Evolutionary conservation across 2,113 vertebrate genomes (phyloP).

Genomic region (Amphiprion ocellaris): DNA sequence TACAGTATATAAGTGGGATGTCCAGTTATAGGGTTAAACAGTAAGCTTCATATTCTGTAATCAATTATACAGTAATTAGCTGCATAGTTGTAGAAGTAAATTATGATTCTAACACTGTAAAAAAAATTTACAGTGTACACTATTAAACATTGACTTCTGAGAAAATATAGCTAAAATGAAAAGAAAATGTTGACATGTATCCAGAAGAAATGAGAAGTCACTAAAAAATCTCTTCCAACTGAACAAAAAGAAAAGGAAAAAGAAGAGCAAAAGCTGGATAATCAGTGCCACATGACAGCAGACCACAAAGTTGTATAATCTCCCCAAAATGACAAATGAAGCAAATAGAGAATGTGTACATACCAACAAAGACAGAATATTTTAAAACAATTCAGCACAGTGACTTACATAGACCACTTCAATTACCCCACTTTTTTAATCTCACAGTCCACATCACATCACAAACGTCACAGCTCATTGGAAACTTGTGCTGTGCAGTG

Average conservation of each 20-base stretch:
- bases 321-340: slow-evolving; percentile 41
- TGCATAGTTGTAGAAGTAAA: too few species aligned
- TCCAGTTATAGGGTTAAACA: too few species aligned
- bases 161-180: not conserved
- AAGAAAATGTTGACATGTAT: not conserved
- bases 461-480: slow-evolving; percentile 15
- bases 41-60: too few species aligned
- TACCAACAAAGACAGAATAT: slow-evolving; percentile 1
- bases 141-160: too few species aligned
- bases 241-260: not conserved
- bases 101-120: too few species aligned
- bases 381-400: slow-evolving; percentile 28
- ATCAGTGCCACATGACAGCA: slow-evolving; percentile 34
- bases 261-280: slow-evolving; percentile 2
- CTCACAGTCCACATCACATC: slow-evolving; percentile 20
- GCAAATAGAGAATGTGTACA: slow-evolving; percentile 17
- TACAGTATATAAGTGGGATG: too few species aligned
- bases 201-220: not conserved
- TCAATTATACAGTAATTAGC: too few species aligned
- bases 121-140: too few species aligned
- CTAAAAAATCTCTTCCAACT: not conserved
- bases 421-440: not conserved
- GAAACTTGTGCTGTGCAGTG: slow-evolving; percentile 17
- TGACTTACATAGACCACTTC: not conserved
- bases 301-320: slow-evolving; percentile 19